These are phyloP conservation scores for Augochlora pura DNA, from an alignment of 1,140 invertebrate genomes.

Conservation along the genomic window DNA sequence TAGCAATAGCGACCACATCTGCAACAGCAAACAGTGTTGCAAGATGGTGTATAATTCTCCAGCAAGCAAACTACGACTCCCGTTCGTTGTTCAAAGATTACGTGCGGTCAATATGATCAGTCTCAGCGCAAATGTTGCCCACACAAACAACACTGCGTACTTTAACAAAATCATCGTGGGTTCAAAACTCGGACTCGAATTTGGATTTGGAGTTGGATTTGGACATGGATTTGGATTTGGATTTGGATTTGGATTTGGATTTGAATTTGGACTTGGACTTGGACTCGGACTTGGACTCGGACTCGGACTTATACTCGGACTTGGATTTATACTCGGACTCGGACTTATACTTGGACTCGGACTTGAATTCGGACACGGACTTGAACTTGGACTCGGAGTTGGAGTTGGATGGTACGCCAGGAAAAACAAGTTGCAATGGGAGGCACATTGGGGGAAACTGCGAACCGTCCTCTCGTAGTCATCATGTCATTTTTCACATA, in stretches of 20 bases:
- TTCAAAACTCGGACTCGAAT: too few species aligned
- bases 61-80: slow-evolving; percentile 69
- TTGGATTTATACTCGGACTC: too few species aligned
- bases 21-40: slow-evolving; percentile 66
- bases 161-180: slow-evolving; percentile 26
- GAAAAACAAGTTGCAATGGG: slow-evolving; percentile 64
- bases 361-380: slow-evolving; percentile 34
- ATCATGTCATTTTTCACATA: slow-evolving; percentile 45
- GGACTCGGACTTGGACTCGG: too few species aligned
- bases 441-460: slow-evolving; percentile 67
- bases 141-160: slow-evolving; percentile 27
- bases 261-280: slow-evolving; percentile 21
- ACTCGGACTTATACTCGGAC: too few species aligned
- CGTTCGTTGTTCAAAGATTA: slow-evolving; percentile 68
- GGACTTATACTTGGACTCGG: too few species aligned
- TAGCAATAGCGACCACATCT: slow-evolving; percentile 39
- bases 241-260: slow-evolving; percentile 1
- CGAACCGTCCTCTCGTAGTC: slow-evolving; percentile 72
- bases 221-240: too few species aligned
- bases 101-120: slow-evolving; percentile 57
- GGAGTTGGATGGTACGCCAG: slow-evolving; percentile 54
- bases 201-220: too few species aligned
- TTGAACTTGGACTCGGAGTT: slow-evolving; percentile 23
- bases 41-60: slow-evolving; percentile 71
- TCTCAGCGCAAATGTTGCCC: slow-evolving; percentile 37